These are phyloP conservation scores for Limnephilus rhombicus DNA, from an alignment of 2,888 invertebrate genomes.

Conservation along the genomic window DNA sequence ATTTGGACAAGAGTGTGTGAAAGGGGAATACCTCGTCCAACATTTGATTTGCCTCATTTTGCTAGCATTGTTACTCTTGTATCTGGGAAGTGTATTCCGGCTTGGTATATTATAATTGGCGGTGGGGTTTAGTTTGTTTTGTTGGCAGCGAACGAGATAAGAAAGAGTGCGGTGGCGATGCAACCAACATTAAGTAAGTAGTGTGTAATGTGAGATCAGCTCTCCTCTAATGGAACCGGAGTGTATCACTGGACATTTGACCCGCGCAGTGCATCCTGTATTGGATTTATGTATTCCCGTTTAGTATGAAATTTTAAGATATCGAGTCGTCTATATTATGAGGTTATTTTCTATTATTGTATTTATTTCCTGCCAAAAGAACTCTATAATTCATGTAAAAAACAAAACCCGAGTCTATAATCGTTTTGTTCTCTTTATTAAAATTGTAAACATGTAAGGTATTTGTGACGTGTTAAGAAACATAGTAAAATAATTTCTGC, in stretches of 20 bases:
- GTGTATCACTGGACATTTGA: conserved; percentile 29
- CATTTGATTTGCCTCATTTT: conserved; percentile 37
- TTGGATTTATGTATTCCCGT: conserved; percentile 10
- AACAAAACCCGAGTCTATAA: conserved; percentile 40
- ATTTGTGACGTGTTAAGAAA: conserved; percentile 53
- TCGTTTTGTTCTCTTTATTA: conserved; percentile 38
- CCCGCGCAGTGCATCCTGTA: conserved; percentile 36
- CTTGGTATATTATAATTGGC: background rate
- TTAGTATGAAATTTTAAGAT: conserved; percentile 27
- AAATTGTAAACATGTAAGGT: conserved; percentile 49
- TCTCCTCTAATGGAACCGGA: background rate
- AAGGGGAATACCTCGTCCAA: background rate
- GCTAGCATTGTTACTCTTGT: conserved; percentile 33
- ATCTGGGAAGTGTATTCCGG: conserved; percentile 19
- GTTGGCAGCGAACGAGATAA: background rate
- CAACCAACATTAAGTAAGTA: background rate
- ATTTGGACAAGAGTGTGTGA: conserved; percentile 13
- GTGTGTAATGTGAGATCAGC: background rate
- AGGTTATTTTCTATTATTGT: conserved; percentile 38
- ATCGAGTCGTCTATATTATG: conserved; percentile 37
- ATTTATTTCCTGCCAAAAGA: conserved; percentile 53
- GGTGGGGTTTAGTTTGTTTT: background rate
- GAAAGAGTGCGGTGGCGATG: background rate
- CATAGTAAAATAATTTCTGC: conserved; percentile 48
- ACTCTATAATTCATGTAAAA: conserved; percentile 51